Percentiles rank a stretch among this genome's conserved stretches.
Evolutionary conservation across 2,888 invertebrate genomes (phyloP).

Genomic region (Chrysolina americana): DNA sequence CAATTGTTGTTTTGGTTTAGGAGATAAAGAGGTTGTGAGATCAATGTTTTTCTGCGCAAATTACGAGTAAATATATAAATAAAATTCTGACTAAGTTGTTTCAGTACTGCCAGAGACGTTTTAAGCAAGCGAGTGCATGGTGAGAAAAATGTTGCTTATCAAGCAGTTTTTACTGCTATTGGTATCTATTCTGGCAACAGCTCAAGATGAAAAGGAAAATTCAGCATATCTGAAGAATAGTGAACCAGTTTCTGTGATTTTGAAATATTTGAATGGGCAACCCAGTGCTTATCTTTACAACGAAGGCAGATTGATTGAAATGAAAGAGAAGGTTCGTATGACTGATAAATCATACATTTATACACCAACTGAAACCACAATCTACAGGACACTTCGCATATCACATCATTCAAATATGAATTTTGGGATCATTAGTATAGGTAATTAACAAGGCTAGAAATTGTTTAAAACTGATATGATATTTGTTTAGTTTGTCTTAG

Average conservation of each 20-base stretch:
- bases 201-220: conserved; percentile 14
- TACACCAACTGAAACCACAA: no score
- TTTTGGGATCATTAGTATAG: no score
- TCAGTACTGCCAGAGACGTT: background rate
- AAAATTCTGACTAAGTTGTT: background rate
- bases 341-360: background rate
- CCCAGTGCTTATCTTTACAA: background rate
- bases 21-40: conserved; percentile 25
- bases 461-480: no score
- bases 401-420: no score
- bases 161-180: conserved; percentile 38
- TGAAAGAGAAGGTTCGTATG: background rate
- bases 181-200: background rate
- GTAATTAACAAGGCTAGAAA: no score
- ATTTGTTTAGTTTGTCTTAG: no score
- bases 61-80: conserved; percentile 30
- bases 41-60: conserved; percentile 12
- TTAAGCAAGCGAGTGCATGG: background rate
- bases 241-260: background rate
- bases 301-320: background rate
- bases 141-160: conserved; percentile 27
- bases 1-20: conserved; percentile 2
- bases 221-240: conserved; percentile 15
- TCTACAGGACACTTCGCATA: no score
- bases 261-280: background rate